Conservation (phyloP, 2,113 vertebrate species). For the Numida meleagris region DNA sequence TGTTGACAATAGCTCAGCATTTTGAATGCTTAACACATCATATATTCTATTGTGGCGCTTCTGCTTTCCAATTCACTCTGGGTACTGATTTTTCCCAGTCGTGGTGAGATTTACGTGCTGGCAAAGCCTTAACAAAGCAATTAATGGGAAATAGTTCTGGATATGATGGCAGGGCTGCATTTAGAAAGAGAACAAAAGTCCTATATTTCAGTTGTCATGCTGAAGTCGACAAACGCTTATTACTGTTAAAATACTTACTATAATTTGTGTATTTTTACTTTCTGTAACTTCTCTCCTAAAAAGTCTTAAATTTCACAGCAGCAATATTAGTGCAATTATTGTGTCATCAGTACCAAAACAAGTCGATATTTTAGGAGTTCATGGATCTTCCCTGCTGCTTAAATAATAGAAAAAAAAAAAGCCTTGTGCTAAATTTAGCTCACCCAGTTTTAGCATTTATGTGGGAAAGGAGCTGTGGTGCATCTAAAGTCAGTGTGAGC, state of each 20-base stretch:
- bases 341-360: background rate
- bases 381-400: background rate
- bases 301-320: background rate
- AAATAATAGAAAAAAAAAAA: background rate
- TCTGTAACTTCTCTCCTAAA: background rate
- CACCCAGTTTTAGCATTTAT: background rate
- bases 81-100: background rate
- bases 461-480: background rate
- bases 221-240: background rate
- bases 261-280: background rate
- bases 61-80: background rate
- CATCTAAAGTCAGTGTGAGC: accelerated
- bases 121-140: background rate
- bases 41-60: background rate
- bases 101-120: background rate
- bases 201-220: background rate
- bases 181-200: background rate
- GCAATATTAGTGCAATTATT: background rate
- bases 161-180: background rate
- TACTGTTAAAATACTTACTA: background rate
- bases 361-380: background rate
- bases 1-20: background rate
- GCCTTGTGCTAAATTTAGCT: background rate
- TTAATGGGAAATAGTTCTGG: slow-evolving; percentile 11
- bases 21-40: background rate